phyloP scores from a whole-genome alignment of 2,797 vertebrate genomes.

The Acrossocheilus wenchowensis region DNA sequence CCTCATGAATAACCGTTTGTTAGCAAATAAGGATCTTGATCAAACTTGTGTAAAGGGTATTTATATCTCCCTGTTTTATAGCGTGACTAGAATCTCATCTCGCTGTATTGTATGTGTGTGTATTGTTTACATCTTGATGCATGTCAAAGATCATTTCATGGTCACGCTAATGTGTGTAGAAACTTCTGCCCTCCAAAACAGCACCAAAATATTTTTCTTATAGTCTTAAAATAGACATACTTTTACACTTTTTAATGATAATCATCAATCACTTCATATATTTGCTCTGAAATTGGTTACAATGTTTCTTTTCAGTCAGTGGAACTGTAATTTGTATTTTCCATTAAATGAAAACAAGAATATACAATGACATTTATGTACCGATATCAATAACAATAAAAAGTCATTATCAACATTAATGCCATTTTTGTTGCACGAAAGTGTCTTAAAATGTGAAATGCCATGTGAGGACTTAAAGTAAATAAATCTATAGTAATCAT shows the following conservation, averaged over 20 bases:
- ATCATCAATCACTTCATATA: not conserved
- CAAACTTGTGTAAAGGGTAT: slow-evolving; percentile 21
- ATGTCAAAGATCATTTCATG: slow-evolving; percentile 17
- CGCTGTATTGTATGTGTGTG: not conserved
- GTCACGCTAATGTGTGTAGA: not conserved
- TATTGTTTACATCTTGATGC: slow-evolving; percentile 17
- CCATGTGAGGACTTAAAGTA: not conserved
- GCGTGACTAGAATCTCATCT: not conserved
- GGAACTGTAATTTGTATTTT: not conserved
- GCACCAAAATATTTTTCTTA: not conserved
- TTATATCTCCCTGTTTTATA: slow-evolving; percentile 3
- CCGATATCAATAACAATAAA: not conserved
- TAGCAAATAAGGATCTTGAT: slow-evolving; percentile 40
- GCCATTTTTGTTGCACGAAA: not conserved
- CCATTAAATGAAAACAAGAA: not conserved
- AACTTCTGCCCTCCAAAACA: not conserved
- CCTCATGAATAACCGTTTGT: slow-evolving; percentile 1
- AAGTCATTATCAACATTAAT: not conserved
- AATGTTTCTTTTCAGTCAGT: not conserved
- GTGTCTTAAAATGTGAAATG: not conserved
- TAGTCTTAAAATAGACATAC: not conserved
- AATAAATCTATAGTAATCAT: not conserved
- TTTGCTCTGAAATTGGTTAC: not conserved
- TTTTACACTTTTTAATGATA: not conserved
- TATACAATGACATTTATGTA: not conserved